Percentiles rank a stretch among this genome's conserved stretches.
These are phyloP conservation scores for Amphimallon solstitiale DNA, from an alignment of 2,888 invertebrate genomes.

Conservation along the genomic window DNA sequence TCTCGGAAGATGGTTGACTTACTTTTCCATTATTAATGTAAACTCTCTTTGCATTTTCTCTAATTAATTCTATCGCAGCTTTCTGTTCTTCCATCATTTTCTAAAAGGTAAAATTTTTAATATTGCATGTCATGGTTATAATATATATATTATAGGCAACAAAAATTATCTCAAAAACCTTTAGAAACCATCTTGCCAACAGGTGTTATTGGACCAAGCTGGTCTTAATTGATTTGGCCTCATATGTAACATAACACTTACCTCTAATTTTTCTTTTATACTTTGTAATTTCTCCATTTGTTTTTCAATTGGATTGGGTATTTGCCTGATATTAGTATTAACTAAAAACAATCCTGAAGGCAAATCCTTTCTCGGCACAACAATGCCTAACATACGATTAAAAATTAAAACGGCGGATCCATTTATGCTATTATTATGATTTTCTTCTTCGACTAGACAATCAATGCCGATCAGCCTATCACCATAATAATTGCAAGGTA, in stretches of 20 bases:
- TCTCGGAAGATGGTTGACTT: background rate
- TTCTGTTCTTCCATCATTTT: constrained; percentile 35
- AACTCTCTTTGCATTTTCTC: constrained; percentile 7
- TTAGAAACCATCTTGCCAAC: no score
- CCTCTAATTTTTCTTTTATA: constrained; percentile 56
- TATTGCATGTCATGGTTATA: background rate
- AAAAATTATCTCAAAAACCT: no score
- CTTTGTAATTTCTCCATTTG: constrained; percentile 54
- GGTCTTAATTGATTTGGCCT: no score
- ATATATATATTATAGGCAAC: no score
- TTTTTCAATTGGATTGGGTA: constrained; percentile 54
- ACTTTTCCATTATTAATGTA: background rate
- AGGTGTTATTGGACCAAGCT: no score
- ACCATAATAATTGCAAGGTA: constrained; percentile 56
- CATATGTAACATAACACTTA: no score
- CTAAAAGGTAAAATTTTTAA: constrained; percentile 36
- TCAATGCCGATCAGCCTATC: constrained; percentile 51
- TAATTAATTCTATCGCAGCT: constrained; percentile 16
- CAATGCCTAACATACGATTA: constrained; percentile 54
- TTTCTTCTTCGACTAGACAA: constrained; percentile 54
- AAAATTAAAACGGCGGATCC: constrained; percentile 53
- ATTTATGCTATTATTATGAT: constrained; percentile 48
- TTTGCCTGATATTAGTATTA: constrained; percentile 52
- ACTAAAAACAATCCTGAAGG: constrained; percentile 53
- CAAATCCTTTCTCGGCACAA: constrained; percentile 52